phyloP scores from a whole-genome alignment of 2,113 vertebrate species.

The Potamarius usumacintae region DNA sequence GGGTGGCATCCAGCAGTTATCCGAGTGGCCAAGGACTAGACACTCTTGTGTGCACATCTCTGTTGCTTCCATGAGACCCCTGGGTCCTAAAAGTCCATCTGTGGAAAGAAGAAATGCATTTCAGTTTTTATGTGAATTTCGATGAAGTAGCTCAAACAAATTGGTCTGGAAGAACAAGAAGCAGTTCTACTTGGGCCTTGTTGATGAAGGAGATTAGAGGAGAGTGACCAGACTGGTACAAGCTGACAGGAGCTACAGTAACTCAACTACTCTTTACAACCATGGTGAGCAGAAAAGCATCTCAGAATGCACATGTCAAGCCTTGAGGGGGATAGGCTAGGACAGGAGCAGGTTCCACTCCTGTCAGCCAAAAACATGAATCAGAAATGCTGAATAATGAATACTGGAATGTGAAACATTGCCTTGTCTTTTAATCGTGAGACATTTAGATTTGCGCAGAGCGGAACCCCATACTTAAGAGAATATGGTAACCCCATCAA shows the following conservation, averaged over 20 bases:
- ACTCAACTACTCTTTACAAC: neutral
- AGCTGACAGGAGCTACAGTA: neutral
- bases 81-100: slow-evolving; percentile 93
- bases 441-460: neutral
- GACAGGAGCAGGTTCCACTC: neutral
- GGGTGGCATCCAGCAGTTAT: slow-evolving; percentile 99
- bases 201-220: neutral
- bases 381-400: neutral
- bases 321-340: too few relatives aligned
- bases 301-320: neutral
- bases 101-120: slow-evolving; percentile 21
- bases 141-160: neutral
- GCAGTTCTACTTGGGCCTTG: neutral
- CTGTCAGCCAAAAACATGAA: neutral
- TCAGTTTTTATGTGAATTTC: neutral
- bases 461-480: too few relatives aligned
- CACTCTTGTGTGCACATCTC: slow-evolving; percentile 99
- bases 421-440: neutral
- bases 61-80: slow-evolving; percentile 94
- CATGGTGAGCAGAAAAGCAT: neutral
- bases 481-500: too few relatives aligned
- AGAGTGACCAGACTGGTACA: neutral
- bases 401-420: neutral
- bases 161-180: too few relatives aligned
- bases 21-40: slow-evolving; percentile 94